Evolutionary conservation across 2,113 vertebrate genomes (phyloP).

Genomic region (Ploceus nigricollis): DNA sequence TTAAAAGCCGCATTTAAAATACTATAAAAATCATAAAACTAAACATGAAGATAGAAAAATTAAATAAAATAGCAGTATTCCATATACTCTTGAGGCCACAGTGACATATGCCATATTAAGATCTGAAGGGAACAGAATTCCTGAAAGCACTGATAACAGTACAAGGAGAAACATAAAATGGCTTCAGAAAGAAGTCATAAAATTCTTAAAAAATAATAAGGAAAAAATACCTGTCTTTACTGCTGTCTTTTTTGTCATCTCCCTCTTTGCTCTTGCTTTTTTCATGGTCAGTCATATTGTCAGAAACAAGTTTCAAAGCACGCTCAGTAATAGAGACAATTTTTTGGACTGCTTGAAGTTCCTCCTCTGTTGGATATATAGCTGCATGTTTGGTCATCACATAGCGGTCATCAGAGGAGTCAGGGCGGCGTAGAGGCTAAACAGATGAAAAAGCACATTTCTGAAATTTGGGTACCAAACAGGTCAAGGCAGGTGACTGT

Average conservation of each 20-base stretch:
- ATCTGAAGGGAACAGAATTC: background rate
- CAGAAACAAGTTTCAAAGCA: constrained; percentile 95
- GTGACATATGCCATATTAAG: background rate
- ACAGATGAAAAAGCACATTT: background rate
- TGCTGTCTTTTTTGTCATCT: constrained; percentile 88
- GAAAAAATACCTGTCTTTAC: constrained; percentile 81
- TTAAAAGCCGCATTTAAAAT: constrained; percentile 29
- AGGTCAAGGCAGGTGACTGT: background rate
- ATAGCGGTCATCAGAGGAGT: constrained; percentile 95
- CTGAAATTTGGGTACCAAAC: background rate
- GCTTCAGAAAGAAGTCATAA: background rate
- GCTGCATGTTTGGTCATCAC: constrained; percentile 97
- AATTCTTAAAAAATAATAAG: background rate
- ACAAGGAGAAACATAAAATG: background rate
- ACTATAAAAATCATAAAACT: background rate
- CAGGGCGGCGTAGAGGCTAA: constrained; percentile 90
- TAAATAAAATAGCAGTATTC: background rate
- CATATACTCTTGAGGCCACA: background rate
- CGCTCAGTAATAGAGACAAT: constrained; percentile 96
- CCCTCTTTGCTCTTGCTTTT: constrained; percentile 82
- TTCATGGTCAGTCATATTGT: constrained; percentile 90
- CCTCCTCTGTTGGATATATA: constrained; percentile 96
- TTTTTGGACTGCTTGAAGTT: constrained; percentile 97
- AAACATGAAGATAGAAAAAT: background rate
- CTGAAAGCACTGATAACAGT: background rate